Conservation (phyloP, 2,113 vertebrate genomes). For the Lichenostomus cassidix region DNA sequence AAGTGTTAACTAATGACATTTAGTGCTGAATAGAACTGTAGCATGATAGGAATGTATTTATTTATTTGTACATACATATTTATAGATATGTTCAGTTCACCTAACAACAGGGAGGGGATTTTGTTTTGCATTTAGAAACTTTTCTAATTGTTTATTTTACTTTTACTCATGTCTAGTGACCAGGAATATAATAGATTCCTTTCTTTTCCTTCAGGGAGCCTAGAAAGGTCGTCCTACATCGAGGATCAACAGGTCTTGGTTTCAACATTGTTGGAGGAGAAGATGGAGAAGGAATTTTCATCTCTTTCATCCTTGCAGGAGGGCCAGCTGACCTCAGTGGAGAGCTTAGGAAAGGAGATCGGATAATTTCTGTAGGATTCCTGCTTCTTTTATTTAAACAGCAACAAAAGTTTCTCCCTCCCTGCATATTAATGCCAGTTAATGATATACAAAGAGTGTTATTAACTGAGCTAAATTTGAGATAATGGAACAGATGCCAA, state of each 20-base stretch:
- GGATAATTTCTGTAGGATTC: conserved; percentile 88
- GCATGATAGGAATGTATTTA: neutral
- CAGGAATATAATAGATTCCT: neutral
- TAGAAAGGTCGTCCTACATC: conserved; percentile 90
- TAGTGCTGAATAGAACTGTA: neutral
- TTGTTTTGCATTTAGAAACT: neutral
- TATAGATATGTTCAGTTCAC: neutral
- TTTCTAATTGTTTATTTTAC: neutral
- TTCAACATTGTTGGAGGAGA: conserved; percentile 99
- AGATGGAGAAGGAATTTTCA: conserved; percentile 98
- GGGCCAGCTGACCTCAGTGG: conserved; percentile 96
- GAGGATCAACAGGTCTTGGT: conserved; percentile 93
- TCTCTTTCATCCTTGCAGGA: conserved; percentile 98
- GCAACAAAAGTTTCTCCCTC: neutral
- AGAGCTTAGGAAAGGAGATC: conserved; percentile 94
- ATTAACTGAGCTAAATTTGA: neutral
- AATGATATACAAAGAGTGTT: neutral
- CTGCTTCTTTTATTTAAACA: neutral
- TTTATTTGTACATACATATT: neutral
- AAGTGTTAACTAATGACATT: neutral
- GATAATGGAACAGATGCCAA: neutral
- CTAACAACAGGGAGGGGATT: neutral
- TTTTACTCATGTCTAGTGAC: neutral
- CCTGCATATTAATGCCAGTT: neutral
- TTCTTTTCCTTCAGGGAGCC: conserved; percentile 82